A percentile compares a stretch with the other conserved stretches of the same genome.
Conservation (phyloP, 2,888 invertebrate genomes). For the Tricholauxania praeusta region DNA sequence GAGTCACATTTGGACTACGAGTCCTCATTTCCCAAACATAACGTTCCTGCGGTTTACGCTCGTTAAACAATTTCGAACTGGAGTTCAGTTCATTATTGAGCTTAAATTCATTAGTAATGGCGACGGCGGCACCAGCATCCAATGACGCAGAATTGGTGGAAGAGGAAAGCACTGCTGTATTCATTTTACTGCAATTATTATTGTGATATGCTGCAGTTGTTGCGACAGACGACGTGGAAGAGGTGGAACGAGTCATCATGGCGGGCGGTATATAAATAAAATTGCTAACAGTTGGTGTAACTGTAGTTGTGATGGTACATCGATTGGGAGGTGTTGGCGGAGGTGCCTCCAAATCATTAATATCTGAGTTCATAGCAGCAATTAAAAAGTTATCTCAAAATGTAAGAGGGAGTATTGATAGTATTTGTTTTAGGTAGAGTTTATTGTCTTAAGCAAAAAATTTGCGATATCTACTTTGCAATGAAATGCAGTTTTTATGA, state of each 20-base stretch:
- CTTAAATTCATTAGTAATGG: conserved; percentile 11
- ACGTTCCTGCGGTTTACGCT: conserved; percentile 59
- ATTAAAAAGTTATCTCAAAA: conserved; percentile 27
- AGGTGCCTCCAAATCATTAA: conserved; percentile 44
- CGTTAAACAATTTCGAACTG: conserved; percentile 8
- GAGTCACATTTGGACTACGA: conserved; percentile 66
- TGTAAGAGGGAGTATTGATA: conserved; percentile 6
- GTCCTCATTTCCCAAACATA: conserved; percentile 67
- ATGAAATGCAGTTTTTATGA: neutral
- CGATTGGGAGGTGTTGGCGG: conserved; percentile 21
- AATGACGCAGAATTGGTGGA: neutral
- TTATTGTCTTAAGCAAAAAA: neutral
- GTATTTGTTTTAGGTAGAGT: neutral
- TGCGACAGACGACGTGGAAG: conserved; percentile 39
- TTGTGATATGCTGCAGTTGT: conserved; percentile 48
- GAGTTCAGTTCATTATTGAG: conserved; percentile 13
- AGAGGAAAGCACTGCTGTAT: conserved; percentile 25
- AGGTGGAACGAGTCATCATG: neutral
- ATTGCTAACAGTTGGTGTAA: neutral
- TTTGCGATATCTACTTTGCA: neutral
- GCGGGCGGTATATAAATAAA: conserved; percentile 14
- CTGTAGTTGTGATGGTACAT: neutral
- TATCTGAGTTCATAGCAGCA: conserved; percentile 46
- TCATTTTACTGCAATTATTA: conserved; percentile 47
- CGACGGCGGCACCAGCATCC: neutral